Conservation (phyloP, 2,888 invertebrate species). For the Dasysyrphus albostriatus region DNA sequence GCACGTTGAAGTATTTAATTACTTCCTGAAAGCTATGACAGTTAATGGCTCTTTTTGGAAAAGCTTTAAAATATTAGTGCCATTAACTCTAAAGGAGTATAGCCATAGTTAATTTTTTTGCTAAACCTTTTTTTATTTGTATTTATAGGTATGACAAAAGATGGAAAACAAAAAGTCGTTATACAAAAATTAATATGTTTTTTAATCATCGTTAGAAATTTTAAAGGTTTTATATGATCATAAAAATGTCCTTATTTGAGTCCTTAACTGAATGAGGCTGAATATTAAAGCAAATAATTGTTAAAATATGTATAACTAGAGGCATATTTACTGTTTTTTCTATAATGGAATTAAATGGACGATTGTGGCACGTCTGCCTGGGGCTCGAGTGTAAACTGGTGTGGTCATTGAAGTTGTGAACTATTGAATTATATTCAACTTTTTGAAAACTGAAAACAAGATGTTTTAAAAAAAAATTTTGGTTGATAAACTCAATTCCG, state of each 20-base stretch:
- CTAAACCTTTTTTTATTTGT: not conserved
- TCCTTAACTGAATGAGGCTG: not conserved
- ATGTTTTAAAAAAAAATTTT: too few species aligned
- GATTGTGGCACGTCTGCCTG: too few species aligned
- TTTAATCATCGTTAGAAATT: not conserved
- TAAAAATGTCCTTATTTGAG: not conserved
- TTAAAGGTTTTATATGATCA: not conserved
- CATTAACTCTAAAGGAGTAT: slow-evolving; percentile 1
- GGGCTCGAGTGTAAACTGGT: too few species aligned
- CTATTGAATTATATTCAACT: too few species aligned
- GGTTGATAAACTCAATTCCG: too few species aligned
- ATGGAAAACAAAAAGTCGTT: not conserved
- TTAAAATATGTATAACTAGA: not conserved
- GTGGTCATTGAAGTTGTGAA: too few species aligned
- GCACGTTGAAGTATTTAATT: slow-evolving; percentile 35
- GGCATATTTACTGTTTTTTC: not conserved
- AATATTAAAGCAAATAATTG: not conserved
- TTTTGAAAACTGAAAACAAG: too few species aligned
- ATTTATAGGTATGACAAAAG: slow-evolving; percentile 4
- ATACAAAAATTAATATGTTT: slow-evolving; percentile 12
- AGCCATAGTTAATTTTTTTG: not conserved
- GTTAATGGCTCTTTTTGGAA: slow-evolving; percentile 16
- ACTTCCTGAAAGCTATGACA: not conserved
- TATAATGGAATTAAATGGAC: not conserved
- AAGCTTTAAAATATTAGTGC: slow-evolving; percentile 20